Base-by-base conservation (phyloP, 2,113 vertebrate species). In the Carassius gibelio region DNA sequence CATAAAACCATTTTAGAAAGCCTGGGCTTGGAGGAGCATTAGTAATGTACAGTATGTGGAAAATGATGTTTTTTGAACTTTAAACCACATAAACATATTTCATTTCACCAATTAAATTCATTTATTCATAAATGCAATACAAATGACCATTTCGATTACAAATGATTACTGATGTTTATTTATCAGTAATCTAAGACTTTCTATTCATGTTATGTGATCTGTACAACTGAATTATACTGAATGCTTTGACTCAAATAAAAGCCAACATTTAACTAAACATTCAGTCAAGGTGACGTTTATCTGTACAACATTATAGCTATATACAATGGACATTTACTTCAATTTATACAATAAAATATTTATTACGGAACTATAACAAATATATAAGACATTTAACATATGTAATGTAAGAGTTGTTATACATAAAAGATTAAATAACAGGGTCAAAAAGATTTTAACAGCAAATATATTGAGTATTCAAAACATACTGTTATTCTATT, bases 361-460 rank as follows among this genome's bases (percentile, higher is more conserved):
- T 75, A 75, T 75, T 50, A 75, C 72, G 26, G 72, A 75, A 75
- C 50, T 75, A 81, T 57, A 61, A 78, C 2, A 15, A n/a, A 2
- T 2, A 21, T 9, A 8, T 6, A 5, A 26, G 59, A 64, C 21
- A 30, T 36, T 34, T 34, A 55, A 76, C 4, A 8, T 80, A 9
- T 62, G 13, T 64, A 23, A 6, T 42, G 5, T 42, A 62, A 62
- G 10, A 62, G 11, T 17, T 77, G 15, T 1, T 57, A 7, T 57
- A 21, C 17, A 57, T 42, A 45, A 1, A 45, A 45, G 42, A 23
- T 61, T 1, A 61, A 61, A 80, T 64, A 42, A 7, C 5, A 42
- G 5, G 38, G 38, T 38, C 36, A 38, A 38, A 38, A 38, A 38
- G 36, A 38, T 38, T 38, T 38, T 38, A 38, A 38, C 36, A 38